Evolutionary conservation across 2,797 vertebrate species (phyloP).

Genomic region (Ibycter americanus): DNA sequence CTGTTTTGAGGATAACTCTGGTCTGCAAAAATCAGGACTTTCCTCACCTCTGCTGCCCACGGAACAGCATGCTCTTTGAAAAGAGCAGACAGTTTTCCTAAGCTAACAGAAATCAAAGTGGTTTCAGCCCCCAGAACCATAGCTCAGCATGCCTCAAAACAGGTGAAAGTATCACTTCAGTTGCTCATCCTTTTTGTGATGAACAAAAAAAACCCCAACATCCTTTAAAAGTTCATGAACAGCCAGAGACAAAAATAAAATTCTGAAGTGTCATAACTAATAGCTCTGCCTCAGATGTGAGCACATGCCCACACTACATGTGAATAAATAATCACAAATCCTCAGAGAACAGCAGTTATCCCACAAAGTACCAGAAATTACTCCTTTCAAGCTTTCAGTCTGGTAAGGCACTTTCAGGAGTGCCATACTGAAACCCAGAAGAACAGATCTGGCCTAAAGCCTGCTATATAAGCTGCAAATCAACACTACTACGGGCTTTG

Average conservation of each 20-base stretch:
- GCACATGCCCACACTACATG: neutral
- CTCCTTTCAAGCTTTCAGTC: neutral
- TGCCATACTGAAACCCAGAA: neutral
- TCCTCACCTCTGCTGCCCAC: neutral
- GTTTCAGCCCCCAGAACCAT: neutral
- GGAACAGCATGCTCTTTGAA: neutral
- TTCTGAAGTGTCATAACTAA: neutral
- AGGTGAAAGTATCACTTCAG: neutral
- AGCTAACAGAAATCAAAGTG: neutral
- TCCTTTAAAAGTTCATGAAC: neutral
- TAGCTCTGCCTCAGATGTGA: neutral
- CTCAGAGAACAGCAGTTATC: conserved; percentile 10
- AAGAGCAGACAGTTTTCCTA: neutral
- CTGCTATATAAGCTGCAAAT: neutral
- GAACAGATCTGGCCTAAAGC: neutral
- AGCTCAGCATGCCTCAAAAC: neutral
- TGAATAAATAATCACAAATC: neutral
- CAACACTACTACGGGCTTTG: fast-evolving
- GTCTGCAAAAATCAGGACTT: neutral
- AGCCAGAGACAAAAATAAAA: neutral
- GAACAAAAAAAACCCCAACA: neutral
- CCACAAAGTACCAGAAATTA: neutral
- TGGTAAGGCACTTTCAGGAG: neutral
- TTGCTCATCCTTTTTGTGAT: neutral
- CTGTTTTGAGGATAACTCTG: neutral